Conservation (phyloP, 2,888 invertebrate genomes). For the Gnatocerus cornutus region DNA sequence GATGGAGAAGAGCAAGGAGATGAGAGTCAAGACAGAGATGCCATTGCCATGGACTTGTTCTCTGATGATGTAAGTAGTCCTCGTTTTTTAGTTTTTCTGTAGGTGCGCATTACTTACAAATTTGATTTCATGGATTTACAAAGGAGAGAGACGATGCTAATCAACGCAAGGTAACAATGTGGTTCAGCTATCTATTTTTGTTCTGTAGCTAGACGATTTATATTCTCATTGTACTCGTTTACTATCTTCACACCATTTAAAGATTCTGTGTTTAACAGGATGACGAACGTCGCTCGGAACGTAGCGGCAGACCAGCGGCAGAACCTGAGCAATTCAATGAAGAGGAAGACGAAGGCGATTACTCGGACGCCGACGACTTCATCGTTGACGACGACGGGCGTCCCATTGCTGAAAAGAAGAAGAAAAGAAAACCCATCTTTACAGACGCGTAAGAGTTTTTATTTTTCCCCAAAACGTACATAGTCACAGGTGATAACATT, state of each 20-base stretch:
- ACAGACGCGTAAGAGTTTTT: slow-evolving; percentile 84
- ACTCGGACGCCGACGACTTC: slow-evolving; percentile 95
- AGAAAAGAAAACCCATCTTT: slow-evolving; percentile 86
- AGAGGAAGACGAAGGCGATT: slow-evolving; percentile 83
- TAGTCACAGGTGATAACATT: slow-evolving; percentile 6
- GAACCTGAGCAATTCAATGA: slow-evolving; percentile 83
- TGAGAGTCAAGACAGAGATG: slow-evolving; percentile 87
- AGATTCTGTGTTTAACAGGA: slow-evolving; percentile 74
- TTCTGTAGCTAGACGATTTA: background rate
- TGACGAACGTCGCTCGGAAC: slow-evolving; percentile 84
- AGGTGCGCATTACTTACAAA: slow-evolving; percentile 1
- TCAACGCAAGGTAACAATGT: slow-evolving; percentile 55
- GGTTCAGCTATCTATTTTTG: slow-evolving; percentile 9
- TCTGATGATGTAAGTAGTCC: slow-evolving; percentile 84
- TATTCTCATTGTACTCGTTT: too few relatives aligned
- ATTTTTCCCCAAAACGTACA: slow-evolving; percentile 20
- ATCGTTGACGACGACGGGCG: slow-evolving; percentile 97
- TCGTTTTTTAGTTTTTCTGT: slow-evolving; percentile 6
- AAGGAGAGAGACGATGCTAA: slow-evolving; percentile 63
- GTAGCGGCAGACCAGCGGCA: slow-evolving; percentile 76
- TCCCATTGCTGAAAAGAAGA: slow-evolving; percentile 87
- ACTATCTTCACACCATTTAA: too few relatives aligned
- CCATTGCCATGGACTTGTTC: slow-evolving; percentile 91
- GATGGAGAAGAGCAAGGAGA: slow-evolving; percentile 89
- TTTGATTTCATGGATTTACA: slow-evolving; percentile 35